Conservation (phyloP, 2,113 vertebrate genomes). For the Tylochromis polylepis region DNA sequence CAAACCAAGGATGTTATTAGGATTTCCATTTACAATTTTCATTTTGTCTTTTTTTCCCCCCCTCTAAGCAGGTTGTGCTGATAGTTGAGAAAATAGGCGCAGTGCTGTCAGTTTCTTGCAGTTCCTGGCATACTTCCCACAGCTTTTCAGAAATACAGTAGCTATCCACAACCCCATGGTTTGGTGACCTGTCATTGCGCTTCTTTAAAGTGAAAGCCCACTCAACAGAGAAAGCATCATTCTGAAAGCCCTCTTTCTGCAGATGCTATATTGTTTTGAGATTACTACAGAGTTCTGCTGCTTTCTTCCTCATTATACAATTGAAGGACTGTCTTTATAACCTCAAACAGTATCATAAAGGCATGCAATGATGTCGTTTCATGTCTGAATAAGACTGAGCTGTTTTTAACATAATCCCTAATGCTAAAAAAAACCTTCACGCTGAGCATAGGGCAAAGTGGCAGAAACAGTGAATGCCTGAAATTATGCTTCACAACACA, state of each 20-base stretch:
- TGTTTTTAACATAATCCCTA: background rate
- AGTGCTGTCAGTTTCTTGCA: constrained; percentile 4
- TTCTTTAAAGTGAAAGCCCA: constrained; percentile 17
- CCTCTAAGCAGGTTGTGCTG: background rate
- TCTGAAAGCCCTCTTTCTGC: constrained; percentile 13
- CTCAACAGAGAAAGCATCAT: background rate
- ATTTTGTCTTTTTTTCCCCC: background rate
- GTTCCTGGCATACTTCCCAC: background rate
- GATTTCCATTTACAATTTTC: background rate
- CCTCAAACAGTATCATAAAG: background rate
- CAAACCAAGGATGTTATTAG: constrained; percentile 2
- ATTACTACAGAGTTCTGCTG: background rate
- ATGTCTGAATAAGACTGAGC: background rate
- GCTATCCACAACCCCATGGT: constrained; percentile 4
- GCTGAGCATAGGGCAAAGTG: background rate
- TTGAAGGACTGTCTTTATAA: background rate
- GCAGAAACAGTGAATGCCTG: background rate
- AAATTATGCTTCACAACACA: constrained; percentile 21
- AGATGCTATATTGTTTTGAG: constrained; percentile 13
- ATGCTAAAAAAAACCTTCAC: background rate
- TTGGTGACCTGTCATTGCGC: constrained; percentile 34
- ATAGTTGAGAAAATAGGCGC: constrained; percentile 10
- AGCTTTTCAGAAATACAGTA: constrained; percentile 16
- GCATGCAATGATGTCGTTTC: background rate
- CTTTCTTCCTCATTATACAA: background rate